Percentiles rank a stretch among this genome's conserved stretches.
These are phyloP conservation scores for Micrastur ruficollis DNA, from an alignment of 2,797 vertebrate species.

Conservation along the genomic window DNA sequence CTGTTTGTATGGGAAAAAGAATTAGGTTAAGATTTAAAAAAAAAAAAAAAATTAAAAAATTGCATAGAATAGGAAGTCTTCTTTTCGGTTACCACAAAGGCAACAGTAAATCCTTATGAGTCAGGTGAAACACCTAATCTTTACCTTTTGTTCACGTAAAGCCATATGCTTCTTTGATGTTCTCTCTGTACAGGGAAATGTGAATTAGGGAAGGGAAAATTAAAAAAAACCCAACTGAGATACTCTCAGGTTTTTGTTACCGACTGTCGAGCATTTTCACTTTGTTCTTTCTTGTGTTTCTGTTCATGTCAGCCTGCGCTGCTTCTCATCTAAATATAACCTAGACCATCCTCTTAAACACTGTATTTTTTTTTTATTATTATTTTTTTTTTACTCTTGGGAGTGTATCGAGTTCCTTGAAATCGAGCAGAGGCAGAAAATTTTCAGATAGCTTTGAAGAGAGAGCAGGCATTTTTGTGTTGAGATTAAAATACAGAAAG, in stretches of 20 bases:
- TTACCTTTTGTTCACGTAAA: constrained; percentile 16
- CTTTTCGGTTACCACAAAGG: not conserved
- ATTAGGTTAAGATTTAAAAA: not conserved
- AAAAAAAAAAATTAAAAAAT: not conserved
- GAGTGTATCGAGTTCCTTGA: constrained; percentile 18
- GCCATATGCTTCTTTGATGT: constrained; percentile 2
- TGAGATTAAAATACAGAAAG: not conserved
- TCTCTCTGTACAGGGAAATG: not conserved
- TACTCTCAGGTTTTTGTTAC: not conserved
- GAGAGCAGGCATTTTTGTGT: not conserved
- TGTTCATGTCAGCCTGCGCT: not conserved
- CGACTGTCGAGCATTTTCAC: not conserved
- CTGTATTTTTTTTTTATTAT: not conserved
- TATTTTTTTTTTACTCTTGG: not conserved
- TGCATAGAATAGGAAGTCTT: not conserved
- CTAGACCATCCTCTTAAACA: not conserved
- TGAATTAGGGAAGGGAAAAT: not conserved
- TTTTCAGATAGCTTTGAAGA: not conserved
- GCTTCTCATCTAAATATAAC: constrained; percentile 37
- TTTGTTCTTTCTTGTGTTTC: constrained; percentile 21
- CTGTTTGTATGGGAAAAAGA: not conserved
- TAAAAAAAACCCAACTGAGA: not conserved
- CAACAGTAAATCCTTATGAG: not conserved
- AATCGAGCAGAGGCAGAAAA: not conserved
- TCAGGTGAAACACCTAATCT: not conserved